Evolutionary conservation across 2,888 invertebrate species (phyloP).

Genomic region (Glomeris marginata): DNA sequence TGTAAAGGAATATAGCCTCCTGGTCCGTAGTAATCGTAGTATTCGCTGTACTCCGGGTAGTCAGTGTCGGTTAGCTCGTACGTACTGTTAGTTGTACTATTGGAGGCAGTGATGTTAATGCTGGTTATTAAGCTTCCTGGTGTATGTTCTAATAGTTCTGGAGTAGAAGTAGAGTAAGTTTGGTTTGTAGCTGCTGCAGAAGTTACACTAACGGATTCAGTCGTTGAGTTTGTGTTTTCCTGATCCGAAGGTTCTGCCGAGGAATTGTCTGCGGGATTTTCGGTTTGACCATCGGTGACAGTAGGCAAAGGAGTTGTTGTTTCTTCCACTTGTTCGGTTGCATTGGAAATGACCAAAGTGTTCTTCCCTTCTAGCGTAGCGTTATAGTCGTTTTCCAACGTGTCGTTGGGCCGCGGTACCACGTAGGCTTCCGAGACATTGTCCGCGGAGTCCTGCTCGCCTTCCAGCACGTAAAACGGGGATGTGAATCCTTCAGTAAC

Average conservation of each 20-base stretch:
- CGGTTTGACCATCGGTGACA: too few species aligned
- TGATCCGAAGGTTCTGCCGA: not conserved
- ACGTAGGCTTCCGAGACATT: too few species aligned
- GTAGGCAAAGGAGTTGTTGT: too few species aligned
- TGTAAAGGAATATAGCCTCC: not conserved
- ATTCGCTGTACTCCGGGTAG: not conserved
- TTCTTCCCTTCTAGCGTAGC: too few species aligned
- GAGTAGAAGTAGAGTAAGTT: not conserved
- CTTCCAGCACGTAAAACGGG: too few species aligned
- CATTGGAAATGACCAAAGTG: too few species aligned
- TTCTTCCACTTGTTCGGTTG: too few species aligned
- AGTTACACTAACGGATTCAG: not conserved
- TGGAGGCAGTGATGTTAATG: not conserved
- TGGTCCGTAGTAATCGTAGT: not conserved
- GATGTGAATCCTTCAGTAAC: too few species aligned
- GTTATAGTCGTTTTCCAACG: too few species aligned
- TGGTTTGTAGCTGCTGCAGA: not conserved
- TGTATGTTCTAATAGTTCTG: not conserved
- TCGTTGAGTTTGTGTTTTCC: not conserved
- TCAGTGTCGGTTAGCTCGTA: not conserved
- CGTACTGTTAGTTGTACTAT: not conserved
- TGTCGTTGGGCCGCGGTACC: too few species aligned
- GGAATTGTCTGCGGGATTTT: too few species aligned
- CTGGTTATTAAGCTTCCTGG: not conserved
- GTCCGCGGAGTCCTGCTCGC: too few species aligned